Percentiles rank a stretch among this genome's conserved stretches.
Conservation (phyloP, 2,797 vertebrate genomes). For the Limosa lapponica region DNA sequence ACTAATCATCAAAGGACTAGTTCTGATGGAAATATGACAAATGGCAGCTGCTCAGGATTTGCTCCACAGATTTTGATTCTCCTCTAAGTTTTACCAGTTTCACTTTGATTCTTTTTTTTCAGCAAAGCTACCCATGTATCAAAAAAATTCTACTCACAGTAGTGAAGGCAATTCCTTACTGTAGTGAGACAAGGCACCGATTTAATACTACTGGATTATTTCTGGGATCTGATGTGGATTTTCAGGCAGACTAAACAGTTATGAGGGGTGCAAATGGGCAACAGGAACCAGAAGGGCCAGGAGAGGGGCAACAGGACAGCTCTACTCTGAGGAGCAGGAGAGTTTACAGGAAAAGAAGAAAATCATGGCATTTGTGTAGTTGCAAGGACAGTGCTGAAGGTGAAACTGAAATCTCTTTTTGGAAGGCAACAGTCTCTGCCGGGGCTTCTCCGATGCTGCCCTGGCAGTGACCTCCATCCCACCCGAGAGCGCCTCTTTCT, state of each 20-base stretch:
- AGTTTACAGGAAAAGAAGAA: neutral
- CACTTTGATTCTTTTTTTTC: neutral
- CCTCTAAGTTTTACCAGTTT: neutral
- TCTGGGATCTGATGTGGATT: neutral
- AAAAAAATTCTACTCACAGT: fast-evolving
- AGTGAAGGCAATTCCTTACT: neutral
- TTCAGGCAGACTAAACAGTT: neutral
- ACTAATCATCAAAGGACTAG: neutral
- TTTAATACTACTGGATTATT: neutral
- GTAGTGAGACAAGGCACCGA: neutral
- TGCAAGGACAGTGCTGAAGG: neutral
- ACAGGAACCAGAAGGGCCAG: fast-evolving
- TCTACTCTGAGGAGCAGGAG: neutral
- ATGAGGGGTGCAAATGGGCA: fast-evolving
- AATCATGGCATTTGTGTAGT: neutral
- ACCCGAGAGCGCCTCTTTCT: neutral
- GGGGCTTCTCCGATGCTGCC: neutral
- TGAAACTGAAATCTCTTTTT: neutral
- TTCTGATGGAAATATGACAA: neutral
- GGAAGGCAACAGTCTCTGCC: neutral
- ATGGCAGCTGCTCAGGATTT: neutral
- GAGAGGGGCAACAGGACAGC: neutral
- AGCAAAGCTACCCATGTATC: neutral
- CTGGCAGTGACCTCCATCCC: constrained; percentile 54
- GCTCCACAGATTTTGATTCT: neutral